A percentile compares a stretch with the other conserved stretches of the same genome.
Conservation (phyloP, 2,888 invertebrate genomes). For the Scrobipalpa atriplicella region DNA sequence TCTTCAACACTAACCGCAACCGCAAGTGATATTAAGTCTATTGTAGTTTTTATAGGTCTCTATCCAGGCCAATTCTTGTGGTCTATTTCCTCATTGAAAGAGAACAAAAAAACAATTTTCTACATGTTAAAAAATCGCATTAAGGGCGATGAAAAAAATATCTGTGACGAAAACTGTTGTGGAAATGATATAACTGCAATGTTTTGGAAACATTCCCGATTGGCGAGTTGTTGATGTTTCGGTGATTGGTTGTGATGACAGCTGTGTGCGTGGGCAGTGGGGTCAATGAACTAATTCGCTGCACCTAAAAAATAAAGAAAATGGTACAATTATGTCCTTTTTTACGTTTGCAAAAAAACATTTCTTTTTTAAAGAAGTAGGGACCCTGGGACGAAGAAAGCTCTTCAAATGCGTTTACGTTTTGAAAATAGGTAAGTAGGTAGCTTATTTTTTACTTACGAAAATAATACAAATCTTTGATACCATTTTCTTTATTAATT, state of each 20-base stretch:
- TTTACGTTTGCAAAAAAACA: too few species aligned
- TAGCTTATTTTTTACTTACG: too few species aligned
- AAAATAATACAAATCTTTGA: too few species aligned
- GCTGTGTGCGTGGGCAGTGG: background rate
- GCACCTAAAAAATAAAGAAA: too few species aligned
- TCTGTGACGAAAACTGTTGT: background rate
- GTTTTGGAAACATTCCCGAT: background rate
- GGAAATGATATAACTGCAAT: background rate
- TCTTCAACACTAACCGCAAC: background rate
- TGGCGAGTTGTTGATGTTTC: background rate
- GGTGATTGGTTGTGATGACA: background rate
- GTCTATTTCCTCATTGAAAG: slow-evolving; percentile 8
- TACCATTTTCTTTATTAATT: too few species aligned
- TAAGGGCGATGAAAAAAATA: background rate
- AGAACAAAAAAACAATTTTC: slow-evolving; percentile 1
- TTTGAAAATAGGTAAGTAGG: too few species aligned
- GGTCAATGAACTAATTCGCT: slow-evolving; percentile 3
- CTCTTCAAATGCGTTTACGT: too few species aligned
- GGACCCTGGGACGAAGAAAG: too few species aligned
- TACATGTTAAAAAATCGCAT: background rate
- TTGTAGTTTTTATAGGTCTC: slow-evolving; percentile 10
- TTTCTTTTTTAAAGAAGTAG: too few species aligned
- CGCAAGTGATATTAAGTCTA: background rate
- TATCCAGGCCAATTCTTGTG: slow-evolving; percentile 11
- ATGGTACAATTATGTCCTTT: too few species aligned